phyloP scores from a whole-genome alignment of 1,140 invertebrate genomes.

The Rhyacophila brunnea region DNA sequence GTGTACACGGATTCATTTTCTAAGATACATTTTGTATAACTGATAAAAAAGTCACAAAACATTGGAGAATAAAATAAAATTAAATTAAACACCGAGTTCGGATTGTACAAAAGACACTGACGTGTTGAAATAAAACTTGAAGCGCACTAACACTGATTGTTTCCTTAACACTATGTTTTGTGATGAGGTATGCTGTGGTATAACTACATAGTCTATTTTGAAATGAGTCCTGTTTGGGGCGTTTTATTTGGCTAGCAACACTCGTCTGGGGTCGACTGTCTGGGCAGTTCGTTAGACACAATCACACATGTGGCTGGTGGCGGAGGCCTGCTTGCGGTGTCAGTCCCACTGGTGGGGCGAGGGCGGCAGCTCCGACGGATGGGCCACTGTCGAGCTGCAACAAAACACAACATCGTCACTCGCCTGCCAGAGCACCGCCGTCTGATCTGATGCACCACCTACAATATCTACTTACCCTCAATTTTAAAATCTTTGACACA shows the following conservation, averaged over 20 bases:
- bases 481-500: neutral
- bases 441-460: neutral
- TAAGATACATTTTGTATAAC: neutral
- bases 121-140: too few species aligned
- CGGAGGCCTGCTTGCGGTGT: constrained; percentile 48
- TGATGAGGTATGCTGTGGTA: constrained; percentile 34
- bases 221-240: neutral
- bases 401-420: constrained; percentile 19
- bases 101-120: constrained; percentile 26
- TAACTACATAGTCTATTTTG: neutral
- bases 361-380: constrained; percentile 94
- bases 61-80: neutral
- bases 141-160: neutral
- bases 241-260: neutral
- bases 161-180: constrained; percentile 27
- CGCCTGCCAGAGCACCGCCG: neutral
- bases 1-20: too few species aligned
- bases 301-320: constrained; percentile 36
- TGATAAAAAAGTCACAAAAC: constrained; percentile 2
- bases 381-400: constrained; percentile 94
- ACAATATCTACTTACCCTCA: too few species aligned
- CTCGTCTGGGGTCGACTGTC: neutral
- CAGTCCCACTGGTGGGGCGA: constrained; percentile 97
- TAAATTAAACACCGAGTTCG: neutral
- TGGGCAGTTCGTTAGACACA: constrained; percentile 22